Conservation (phyloP, 2,797 vertebrate species). For the Glossophaga mutica region DNA sequence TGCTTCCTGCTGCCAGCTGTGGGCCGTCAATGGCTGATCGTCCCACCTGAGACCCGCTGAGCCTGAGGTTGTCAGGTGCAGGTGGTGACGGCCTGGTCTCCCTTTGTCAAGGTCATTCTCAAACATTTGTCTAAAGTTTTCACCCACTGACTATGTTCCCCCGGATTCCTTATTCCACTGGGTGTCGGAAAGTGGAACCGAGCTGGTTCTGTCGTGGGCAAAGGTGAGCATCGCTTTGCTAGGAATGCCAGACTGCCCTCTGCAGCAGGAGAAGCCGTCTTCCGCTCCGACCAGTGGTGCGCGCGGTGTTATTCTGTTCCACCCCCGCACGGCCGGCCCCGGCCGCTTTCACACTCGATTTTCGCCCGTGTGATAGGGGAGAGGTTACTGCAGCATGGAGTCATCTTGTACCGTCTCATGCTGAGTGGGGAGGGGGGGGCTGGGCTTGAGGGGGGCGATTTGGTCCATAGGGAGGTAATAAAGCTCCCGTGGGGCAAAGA, state of each 20-base stretch:
- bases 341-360: not conserved
- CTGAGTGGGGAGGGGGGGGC: not conserved
- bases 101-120: not conserved
- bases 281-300: not conserved
- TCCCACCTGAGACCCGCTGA: not conserved
- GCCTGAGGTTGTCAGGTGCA: not conserved
- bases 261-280: not conserved
- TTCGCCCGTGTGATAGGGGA: not conserved
- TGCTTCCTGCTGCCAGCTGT: not conserved
- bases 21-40: not conserved
- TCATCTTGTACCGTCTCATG: not conserved
- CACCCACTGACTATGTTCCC: not conserved
- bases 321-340: not conserved
- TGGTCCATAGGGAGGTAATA: no score
- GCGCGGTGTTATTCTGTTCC: not conserved
- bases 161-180: not conserved
- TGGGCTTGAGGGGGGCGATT: not conserved
- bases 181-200: not conserved
- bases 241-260: not conserved
- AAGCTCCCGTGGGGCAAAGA: not conserved
- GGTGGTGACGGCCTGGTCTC: not conserved
- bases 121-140: not conserved
- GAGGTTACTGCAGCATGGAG: not conserved
- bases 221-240: not conserved
- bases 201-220: not conserved